Conservation (phyloP, 2,888 invertebrate genomes). For the Boloria selene region DNA sequence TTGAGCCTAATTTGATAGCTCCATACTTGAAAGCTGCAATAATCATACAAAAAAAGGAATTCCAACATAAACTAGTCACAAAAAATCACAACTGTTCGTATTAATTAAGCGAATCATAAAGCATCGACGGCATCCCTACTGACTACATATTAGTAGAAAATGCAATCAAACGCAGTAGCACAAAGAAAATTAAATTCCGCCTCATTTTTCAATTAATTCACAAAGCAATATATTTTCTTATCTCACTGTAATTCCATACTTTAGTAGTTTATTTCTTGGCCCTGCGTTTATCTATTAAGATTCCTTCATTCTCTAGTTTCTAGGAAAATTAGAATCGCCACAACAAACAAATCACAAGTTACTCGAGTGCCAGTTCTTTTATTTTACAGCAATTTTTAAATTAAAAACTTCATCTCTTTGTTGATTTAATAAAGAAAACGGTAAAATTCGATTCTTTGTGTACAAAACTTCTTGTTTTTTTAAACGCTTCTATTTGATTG, state of each 20-base stretch:
- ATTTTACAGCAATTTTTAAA: neutral
- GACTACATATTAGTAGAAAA: conserved; percentile 8
- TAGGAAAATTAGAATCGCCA: conserved; percentile 7
- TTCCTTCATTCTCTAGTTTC: conserved; percentile 11
- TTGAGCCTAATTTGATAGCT: too few species aligned
- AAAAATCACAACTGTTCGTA: neutral
- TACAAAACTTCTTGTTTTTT: too few species aligned
- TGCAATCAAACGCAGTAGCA: conserved; percentile 22
- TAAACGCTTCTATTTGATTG: too few species aligned
- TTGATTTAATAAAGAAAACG: too few species aligned
- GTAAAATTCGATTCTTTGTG: too few species aligned
- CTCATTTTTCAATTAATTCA: conserved; percentile 10
- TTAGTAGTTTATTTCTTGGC: neutral
- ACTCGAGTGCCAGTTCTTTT: neutral
- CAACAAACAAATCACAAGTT: conserved; percentile 1
- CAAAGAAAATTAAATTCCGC: conserved; percentile 21
- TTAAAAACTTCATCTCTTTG: neutral
- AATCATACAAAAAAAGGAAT: too few species aligned
- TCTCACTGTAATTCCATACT: conserved; percentile 9
- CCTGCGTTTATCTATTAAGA: conserved; percentile 3
- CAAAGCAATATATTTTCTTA: conserved; percentile 17
- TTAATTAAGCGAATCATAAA: conserved; percentile 11
- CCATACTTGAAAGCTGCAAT: too few species aligned
- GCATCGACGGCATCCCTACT: neutral
- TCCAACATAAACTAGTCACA: too few species aligned